Percentiles rank a stretch among this genome's conserved stretches.
These are phyloP conservation scores for Drosophila kuntzei DNA, from an alignment of 2,888 invertebrate species.

Conservation along the genomic window DNA sequence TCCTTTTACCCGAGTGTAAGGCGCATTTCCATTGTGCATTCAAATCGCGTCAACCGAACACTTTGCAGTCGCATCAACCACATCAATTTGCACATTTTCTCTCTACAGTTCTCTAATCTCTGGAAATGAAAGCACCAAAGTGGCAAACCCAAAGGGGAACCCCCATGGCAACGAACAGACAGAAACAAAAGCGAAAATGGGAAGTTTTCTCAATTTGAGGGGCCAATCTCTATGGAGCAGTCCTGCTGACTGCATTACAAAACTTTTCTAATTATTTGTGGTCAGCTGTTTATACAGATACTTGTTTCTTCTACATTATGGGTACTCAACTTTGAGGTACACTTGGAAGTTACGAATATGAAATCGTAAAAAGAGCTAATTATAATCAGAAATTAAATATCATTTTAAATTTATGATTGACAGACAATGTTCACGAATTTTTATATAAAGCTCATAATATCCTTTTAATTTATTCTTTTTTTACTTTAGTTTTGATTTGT, in stretches of 20 bases:
- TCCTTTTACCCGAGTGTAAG: background rate
- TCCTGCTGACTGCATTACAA: slow-evolving; percentile 25
- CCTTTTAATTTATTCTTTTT: too few relatives aligned
- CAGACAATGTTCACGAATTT: background rate
- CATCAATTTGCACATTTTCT: slow-evolving; percentile 42
- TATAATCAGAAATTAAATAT: slow-evolving; percentile 1
- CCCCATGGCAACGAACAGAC: slow-evolving; percentile 21
- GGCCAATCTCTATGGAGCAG: slow-evolving; percentile 50
- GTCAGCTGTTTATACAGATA: slow-evolving; percentile 29
- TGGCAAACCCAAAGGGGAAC: slow-evolving; percentile 24
- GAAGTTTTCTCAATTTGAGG: slow-evolving; percentile 32
- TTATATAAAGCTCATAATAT: too few relatives aligned
- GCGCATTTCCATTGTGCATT: slow-evolving; percentile 38
- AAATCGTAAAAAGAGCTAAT: background rate
- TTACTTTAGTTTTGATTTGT: background rate
- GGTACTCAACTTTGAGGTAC: slow-evolving; percentile 4
- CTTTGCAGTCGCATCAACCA: slow-evolving; percentile 42
- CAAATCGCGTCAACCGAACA: slow-evolving; percentile 27
- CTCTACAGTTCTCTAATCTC: slow-evolving; percentile 34
- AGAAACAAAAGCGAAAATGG: slow-evolving; percentile 21
- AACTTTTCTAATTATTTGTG: slow-evolving; percentile 59
- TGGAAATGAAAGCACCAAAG: slow-evolving; percentile 19
- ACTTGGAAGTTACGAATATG: slow-evolving; percentile 3
- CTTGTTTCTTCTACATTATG: slow-evolving; percentile 13
- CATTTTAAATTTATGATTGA: background rate